These are phyloP conservation scores for Protosalanx chinensis DNA, from an alignment of 2,797 vertebrate genomes.

Conservation along the genomic window DNA sequence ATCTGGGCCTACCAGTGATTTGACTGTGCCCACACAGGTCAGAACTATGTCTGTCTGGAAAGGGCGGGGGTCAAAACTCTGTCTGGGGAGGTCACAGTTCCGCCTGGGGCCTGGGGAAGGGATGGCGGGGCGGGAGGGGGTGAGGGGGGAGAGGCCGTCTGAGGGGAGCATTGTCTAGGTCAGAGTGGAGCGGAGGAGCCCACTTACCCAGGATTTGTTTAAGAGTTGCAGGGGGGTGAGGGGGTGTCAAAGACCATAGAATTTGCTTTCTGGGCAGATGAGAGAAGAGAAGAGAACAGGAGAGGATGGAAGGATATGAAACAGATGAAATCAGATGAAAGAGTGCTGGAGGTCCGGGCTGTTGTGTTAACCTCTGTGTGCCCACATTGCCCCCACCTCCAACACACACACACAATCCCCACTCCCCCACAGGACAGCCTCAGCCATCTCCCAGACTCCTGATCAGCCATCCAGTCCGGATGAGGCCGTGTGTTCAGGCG, in stretches of 20 bases:
- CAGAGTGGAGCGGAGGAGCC: conserved; percentile 35
- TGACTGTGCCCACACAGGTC: conserved; percentile 57
- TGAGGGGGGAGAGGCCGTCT: neutral
- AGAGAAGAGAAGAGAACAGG: conserved; percentile 27
- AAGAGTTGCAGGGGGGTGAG: conserved; percentile 36
- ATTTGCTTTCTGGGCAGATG: conserved; percentile 51
- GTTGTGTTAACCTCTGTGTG: conserved; percentile 58
- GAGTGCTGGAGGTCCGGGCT: conserved; percentile 56
- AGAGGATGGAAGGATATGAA: conserved; percentile 49
- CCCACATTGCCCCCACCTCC: neutral
- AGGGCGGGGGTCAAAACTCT: conserved; percentile 34
- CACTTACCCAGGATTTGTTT: conserved; percentile 54
- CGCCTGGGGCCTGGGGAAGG: neutral
- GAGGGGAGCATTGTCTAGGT: conserved; percentile 30
- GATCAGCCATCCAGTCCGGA: no score
- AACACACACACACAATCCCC: conserved; percentile 30
- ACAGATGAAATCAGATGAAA: conserved; percentile 53
- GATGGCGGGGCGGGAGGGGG: neutral
- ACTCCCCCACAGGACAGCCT: no score
- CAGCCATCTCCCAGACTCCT: no score
- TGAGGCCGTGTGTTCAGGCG: no score
- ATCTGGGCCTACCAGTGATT: conserved; percentile 51
- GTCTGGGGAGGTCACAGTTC: conserved; percentile 13
- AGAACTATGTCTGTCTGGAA: conserved; percentile 36
- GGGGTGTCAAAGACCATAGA: conserved; percentile 47